Base-by-base conservation (phyloP, 2,888 invertebrate species). In the Lapara coniferarum region DNA sequence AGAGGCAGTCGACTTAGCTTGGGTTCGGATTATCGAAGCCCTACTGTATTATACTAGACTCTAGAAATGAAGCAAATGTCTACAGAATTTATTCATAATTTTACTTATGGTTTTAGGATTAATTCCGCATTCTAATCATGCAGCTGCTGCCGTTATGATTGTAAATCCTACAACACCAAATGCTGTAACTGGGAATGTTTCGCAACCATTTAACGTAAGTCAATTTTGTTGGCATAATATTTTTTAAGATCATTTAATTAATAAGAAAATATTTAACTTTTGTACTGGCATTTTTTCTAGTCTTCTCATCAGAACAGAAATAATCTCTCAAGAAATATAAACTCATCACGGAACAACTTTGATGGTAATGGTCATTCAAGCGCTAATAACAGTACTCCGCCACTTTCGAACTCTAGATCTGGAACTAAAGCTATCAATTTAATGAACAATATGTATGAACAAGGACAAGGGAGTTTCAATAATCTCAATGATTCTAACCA, bases 81-180 rank as follows among this genome's bases (percentile, higher is more conserved):
- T 37, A 37, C 37, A 37, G 8, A 37, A 37, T 37, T 5, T 37
- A 37, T 37, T 10, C 10, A 19, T 25, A 12, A 25, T 56, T 44
- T 14, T 59, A n/a, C 44, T 44, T 16, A 56, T 72, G 72, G 67
- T 80, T 82, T 19, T 77, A 91, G 94, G 93, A 71, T 77, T 93
- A 80, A 91, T 87, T 77, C 90, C 93, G 25, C 94, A 94, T 75
- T 88, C 93, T 16, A 93, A 92, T 75, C 94, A 94, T 86, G 88
- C 91, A 69, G 91, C 94, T 57, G 93, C 94, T 72, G 94, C 94
- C 84, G 93, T 94, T 68, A 94, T 94, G 94, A 93, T 94, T 75
- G 94, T 94, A 0, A 94, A 94, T 74, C 94, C 94, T 19, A 94
- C 94, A 55, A 94, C 94, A 71, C 94, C 94, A 66, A 94, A 93